Evolutionary conservation across 2,888 invertebrate species (phyloP), one percentile per base, ranked within the genome.

Genomic region (Plusia festucae): DNA sequence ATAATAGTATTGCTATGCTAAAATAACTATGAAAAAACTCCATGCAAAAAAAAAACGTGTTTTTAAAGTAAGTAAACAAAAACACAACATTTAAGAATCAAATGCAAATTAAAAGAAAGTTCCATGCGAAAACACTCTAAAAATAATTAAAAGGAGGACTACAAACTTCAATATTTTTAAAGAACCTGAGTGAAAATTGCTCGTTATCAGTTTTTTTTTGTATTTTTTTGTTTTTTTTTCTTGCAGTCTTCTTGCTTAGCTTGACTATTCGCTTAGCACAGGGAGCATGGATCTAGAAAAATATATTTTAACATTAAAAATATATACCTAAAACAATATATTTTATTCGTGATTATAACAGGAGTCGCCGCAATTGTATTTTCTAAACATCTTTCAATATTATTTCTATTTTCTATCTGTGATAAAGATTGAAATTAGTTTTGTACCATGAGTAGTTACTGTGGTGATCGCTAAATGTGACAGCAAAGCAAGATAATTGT

Each of bases 251-350:
- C 93, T 91, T 78, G 85, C 86, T 91, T 93, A 93, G 89, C 94
- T 93, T 90, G 95, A 91, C 96, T 96, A 97, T 96, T 97, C 97
- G 95, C 96, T 97, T 96, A 97, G 96, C 93, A 97, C 97, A 88
- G 97, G 97, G 95, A 97, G 97, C 96, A 97, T 97, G 94, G 97
- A 97, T 96, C 97, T 96, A 96, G 93, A 95, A 95, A 87, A 87
- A 88, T 83, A 75, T 76, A 70, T 73, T 58, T 46, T 65, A n/a
- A 30, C 16, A 59, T 79, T 79, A 79, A 64, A 53, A 55, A 27
- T 18, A 27, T 9, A 24, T 15, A n/a, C 9, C 24, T 15, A 24
- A 15, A 24, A 13, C 13, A 13, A 22, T 7, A 53, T 20, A 55
- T 32, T 8, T 40, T 7, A 13, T 55, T 30, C 20, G 20, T 22